These are phyloP conservation scores for Python bivittatus DNA, from an alignment of 2,113 vertebrate genomes.

Conservation along the genomic window DNA sequence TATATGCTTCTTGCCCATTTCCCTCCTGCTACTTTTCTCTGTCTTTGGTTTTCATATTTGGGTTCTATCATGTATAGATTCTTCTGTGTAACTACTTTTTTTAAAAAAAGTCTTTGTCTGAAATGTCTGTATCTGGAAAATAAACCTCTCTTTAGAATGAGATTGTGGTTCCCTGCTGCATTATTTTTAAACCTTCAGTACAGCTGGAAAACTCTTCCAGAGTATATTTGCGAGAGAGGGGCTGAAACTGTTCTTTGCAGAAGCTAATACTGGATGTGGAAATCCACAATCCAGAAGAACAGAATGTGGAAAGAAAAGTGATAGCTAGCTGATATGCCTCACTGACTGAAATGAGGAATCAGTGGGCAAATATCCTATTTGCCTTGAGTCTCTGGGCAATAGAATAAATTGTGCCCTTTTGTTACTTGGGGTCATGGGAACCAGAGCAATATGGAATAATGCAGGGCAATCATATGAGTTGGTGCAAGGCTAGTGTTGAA, in stretches of 20 bases:
- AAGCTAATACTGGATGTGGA: neutral
- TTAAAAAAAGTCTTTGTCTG: neutral
- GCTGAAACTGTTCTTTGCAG: neutral
- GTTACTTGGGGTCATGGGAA: neutral
- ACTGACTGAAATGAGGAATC: neutral
- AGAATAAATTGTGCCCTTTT: neutral
- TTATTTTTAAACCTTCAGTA: neutral
- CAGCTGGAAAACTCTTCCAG: neutral
- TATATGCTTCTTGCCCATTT: neutral
- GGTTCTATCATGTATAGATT: neutral
- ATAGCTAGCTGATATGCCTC: neutral
- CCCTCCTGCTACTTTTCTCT: neutral
- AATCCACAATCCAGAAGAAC: neutral
- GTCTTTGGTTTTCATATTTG: neutral
- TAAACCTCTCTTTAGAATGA: neutral
- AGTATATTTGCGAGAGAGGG: neutral
- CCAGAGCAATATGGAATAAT: neutral
- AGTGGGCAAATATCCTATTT: neutral
- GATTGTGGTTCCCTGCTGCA: neutral
- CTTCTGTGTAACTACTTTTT: neutral
- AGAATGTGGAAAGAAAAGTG: neutral
- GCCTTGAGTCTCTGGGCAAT: neutral
- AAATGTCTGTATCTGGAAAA: neutral
- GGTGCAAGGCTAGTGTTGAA: neutral
- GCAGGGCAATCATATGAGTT: neutral